Conservation (phyloP, 2,888 invertebrate genomes). For the Leptopterna dolabrata region DNA sequence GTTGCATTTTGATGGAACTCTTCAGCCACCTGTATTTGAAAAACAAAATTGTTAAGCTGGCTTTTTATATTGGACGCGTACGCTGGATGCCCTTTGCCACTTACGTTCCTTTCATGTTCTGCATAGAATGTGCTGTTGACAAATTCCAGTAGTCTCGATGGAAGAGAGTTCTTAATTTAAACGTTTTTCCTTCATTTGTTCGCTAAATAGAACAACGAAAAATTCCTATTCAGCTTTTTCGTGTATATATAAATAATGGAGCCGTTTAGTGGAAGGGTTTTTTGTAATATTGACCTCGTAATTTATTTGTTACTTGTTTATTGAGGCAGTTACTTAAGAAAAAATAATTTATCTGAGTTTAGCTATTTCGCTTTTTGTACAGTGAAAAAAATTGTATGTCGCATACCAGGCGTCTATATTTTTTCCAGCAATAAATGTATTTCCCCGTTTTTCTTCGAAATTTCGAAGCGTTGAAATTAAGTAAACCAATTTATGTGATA, state of each 20-base stretch:
- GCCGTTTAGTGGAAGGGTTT: neutral
- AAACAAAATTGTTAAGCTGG: neutral
- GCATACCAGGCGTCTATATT: slow-evolving; percentile 46
- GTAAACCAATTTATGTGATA: slow-evolving; percentile 45
- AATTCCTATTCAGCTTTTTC: slow-evolving; percentile 1
- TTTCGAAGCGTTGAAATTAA: neutral
- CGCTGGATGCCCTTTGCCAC: neutral
- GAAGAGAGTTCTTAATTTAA: slow-evolving; percentile 12
- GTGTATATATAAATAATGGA: slow-evolving; percentile 25
- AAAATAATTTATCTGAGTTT: neutral
- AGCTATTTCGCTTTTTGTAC: slow-evolving; percentile 34
- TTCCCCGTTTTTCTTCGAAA: slow-evolving; percentile 3
- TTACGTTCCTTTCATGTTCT: neutral
- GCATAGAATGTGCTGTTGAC: neutral
- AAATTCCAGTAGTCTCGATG: neutral
- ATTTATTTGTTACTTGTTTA: neutral
- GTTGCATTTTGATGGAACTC: too few species aligned
- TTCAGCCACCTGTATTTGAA: too few species aligned
- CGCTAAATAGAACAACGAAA: slow-evolving; percentile 44
- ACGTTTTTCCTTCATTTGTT: neutral
- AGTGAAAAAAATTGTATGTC: neutral
- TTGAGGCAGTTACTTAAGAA: neutral
- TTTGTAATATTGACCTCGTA: neutral
- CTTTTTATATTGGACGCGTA: neutral
- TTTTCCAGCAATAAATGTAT: slow-evolving; percentile 32